Evolutionary conservation across 2,888 invertebrate species (phyloP).

Genomic region (Spodoptera exigua): DNA sequence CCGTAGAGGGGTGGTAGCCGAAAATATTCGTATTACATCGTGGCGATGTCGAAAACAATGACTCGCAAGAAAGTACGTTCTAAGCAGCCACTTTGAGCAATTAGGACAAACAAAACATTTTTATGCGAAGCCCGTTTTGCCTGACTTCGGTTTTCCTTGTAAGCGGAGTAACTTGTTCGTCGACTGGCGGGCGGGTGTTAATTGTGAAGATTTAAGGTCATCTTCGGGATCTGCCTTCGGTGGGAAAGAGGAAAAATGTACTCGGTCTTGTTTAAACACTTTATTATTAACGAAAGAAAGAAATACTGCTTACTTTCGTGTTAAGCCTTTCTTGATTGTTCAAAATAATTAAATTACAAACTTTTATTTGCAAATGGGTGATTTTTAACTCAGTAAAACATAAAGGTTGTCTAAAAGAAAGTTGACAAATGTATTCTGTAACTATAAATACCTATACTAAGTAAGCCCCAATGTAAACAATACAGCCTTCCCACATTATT

Average conservation of each 20-base stretch:
- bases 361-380: too few species aligned
- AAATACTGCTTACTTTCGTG: not conserved
- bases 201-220: constrained; percentile 46
- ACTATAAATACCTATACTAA: not conserved
- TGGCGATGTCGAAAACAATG: constrained; percentile 86
- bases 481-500: constrained; percentile 8
- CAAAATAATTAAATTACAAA: too few species aligned
- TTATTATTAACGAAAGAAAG: not conserved
- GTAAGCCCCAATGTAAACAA: constrained; percentile 6
- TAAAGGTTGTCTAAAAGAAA: not conserved
- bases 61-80: constrained; percentile 79
- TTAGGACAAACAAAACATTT: constrained; percentile 88
- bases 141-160: constrained; percentile 57
- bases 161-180: constrained; percentile 55
- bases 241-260: not conserved
- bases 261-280: not conserved
- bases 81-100: constrained; percentile 87
- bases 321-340: too few species aligned
- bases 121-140: constrained; percentile 74
- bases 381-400: too few species aligned
- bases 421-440: too few species aligned
- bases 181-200: constrained; percentile 29
- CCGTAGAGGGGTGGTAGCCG: constrained; percentile 74
- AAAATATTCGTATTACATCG: constrained; percentile 83
- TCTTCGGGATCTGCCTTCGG: constrained; percentile 16